phyloP scores from a whole-genome alignment of 92 coral and sea anemone species.

The Scolanthus callimorphus region DNA sequence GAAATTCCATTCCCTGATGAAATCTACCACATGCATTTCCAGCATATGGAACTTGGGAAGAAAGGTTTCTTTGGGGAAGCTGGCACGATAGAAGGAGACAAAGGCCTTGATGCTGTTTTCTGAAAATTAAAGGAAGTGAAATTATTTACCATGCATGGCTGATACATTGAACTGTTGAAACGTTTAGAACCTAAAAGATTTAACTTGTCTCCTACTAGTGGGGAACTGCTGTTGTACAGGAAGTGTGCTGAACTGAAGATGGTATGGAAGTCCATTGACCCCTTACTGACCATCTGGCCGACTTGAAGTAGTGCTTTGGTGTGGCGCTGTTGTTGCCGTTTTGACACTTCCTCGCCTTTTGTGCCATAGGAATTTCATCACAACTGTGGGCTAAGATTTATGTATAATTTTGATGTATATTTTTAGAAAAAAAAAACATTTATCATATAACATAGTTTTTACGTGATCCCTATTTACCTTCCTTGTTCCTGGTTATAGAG shows the following conservation, averaged over 20 bases:
- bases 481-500: too few species aligned
- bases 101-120: not conserved
- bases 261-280: too few species aligned
- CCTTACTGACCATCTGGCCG: too few species aligned
- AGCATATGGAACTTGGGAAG: slow-evolving; percentile 1
- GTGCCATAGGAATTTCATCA: too few species aligned
- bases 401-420: not conserved
- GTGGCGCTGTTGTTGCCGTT: too few species aligned
- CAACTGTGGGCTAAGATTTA: too few species aligned
- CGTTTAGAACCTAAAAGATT: not conserved
- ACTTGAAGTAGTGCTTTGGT: too few species aligned
- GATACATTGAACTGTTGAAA: not conserved
- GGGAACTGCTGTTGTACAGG: slow-evolving; percentile 1
- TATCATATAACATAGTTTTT: too few species aligned
- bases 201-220: not conserved
- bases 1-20: slow-evolving; percentile 2
- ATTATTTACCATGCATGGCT: not conserved
- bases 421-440: not conserved
- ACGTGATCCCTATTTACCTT: too few species aligned
- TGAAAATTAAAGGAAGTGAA: not conserved
- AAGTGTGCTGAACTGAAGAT: not conserved
- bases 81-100: not conserved
- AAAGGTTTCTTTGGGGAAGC: not conserved
- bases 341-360: too few species aligned
- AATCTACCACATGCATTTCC: slow-evolving; percentile 2